Evolutionary conservation across 2,113 vertebrate species (phyloP), one percentile per base, ranked within the genome.

Genomic region (Stercorarius parasiticus): DNA sequence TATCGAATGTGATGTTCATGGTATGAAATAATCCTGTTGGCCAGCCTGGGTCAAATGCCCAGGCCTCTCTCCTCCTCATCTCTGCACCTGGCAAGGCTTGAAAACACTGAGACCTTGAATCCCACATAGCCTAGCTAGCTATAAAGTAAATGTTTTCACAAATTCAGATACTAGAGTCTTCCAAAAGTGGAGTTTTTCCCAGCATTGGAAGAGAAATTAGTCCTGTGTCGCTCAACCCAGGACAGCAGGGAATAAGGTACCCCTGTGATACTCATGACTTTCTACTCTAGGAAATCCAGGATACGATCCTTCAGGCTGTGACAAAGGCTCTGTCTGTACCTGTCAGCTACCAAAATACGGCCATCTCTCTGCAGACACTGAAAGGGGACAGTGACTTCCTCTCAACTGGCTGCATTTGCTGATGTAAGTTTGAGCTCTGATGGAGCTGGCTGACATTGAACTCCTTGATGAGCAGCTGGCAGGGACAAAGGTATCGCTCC

Each of bases 341-440:
- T 53, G 25, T 40, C 58, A 45, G 1, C n/a, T 84, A 14, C 69
- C 29, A 23, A 40, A 16, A 13, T 6, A 3, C 0, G 1, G 4
- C 26, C 9, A 9, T 9, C 45, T 43, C 2, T 40, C 2, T 59
- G 71, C 52, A 67, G 32, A 11, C 6, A 4, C 42, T 18, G 50
- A 4, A 17, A 82, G 65, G n/a, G 52, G 22, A 6, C 0, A 3
- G 3, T 15, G 59, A 23, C 38, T 50, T 40, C 50, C 29, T 55
- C 47, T 50, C 29, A 11, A 1, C 26, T 12, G 20, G 14, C 36
- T 53, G 58, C 15, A 3, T 43, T 43, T 67, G 32, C 30, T 20
- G 26, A 6, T 23, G 45, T 56, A n/a, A 36, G 2, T 21, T 36
- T 36, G 53, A 62, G 49, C 40, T 67, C 19, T 59, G 53, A 4